These are phyloP conservation scores for Bombyx huttoni DNA, from an alignment of 2,888 invertebrate species.

Conservation along the genomic window DNA sequence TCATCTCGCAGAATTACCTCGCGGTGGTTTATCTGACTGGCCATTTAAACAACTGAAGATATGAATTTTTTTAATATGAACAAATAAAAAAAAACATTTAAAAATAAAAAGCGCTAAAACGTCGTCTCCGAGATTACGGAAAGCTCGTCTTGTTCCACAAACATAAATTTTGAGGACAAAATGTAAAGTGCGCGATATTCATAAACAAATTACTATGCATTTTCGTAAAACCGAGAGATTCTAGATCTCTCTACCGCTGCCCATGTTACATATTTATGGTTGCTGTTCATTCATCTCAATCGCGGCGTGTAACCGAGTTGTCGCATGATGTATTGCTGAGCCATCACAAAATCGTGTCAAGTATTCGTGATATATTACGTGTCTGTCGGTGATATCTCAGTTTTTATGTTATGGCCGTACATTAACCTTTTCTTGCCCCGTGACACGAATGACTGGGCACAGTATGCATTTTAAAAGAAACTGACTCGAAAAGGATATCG, in stretches of 20 bases:
- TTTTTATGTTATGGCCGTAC: slow-evolving; percentile 43
- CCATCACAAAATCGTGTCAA: slow-evolving; percentile 37
- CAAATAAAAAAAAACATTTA: too few species aligned
- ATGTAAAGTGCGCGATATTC: too few species aligned
- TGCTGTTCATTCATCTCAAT: neutral
- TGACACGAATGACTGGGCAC: slow-evolving; percentile 22
- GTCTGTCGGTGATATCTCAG: slow-evolving; percentile 53
- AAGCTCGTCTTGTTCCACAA: too few species aligned
- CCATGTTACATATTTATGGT: neutral
- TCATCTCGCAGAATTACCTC: slow-evolving; percentile 7
- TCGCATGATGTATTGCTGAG: slow-evolving; percentile 22
- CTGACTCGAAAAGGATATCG: neutral
- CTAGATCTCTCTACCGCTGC: too few species aligned
- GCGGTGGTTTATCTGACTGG: too few species aligned
- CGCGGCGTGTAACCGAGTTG: neutral
- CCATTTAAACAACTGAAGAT: too few species aligned
- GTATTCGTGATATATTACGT: slow-evolving; percentile 40
- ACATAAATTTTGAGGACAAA: too few species aligned
- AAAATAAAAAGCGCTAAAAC: too few species aligned
- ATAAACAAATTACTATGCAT: neutral
- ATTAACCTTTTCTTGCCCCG: slow-evolving; percentile 45
- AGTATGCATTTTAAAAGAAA: slow-evolving; percentile 6
- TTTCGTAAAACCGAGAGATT: too few species aligned
- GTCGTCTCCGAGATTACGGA: too few species aligned
- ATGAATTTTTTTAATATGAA: too few species aligned